Evolutionary conservation across 92 coral and sea anemone genomes (phyloP), one percentile per base, ranked within the genome.

Genomic region (Phenganax marumi): DNA sequence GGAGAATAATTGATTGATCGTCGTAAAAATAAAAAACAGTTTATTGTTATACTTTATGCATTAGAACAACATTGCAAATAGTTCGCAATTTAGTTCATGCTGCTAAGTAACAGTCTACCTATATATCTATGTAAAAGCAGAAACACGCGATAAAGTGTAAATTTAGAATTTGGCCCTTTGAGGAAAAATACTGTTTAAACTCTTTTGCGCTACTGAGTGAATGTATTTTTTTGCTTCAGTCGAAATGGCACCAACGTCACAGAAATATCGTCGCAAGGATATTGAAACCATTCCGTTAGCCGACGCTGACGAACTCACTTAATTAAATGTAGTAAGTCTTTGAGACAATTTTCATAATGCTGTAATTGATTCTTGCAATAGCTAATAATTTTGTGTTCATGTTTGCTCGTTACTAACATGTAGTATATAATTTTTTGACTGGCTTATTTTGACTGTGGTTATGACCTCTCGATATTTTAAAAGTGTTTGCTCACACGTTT

Each of bases 231-330:
- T 62, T 21, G 61, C 33, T 25, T 25, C 61, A 78, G 83, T 78
- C 63, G 83, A 78, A 60, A n/a, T 63, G 14, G 52, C 55, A 11
- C 60, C 57, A 60, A 16, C 73, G 5, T 14, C 39, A 14, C 64
- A 77, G 48, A 60, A 63, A n/a, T 43, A 48, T 52, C 72, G 83
- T 19, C 65, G 60, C 25, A 78, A 63, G 14, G 55, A 78, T 18
- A 78, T 61, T 21, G 83, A 78, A 17, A 46, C 72, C 7, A 47
- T 78, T n/a, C 83, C 83, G 8, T 39, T 78, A n/a, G 83, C 83
- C 25, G 83, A 78, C 13, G 83, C 83, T 63, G 83, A 78, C 18
- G 83, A 78, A 33, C 73, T 78, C 11, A 78, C 83, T 13, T 78
- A 63, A 33, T 33, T 33, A 33, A 78, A 9, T 19, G 3, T 22